These are phyloP conservation scores for Dolichotis patagonum DNA, from an alignment of 2,113 vertebrate species.

Conservation along the genomic window DNA sequence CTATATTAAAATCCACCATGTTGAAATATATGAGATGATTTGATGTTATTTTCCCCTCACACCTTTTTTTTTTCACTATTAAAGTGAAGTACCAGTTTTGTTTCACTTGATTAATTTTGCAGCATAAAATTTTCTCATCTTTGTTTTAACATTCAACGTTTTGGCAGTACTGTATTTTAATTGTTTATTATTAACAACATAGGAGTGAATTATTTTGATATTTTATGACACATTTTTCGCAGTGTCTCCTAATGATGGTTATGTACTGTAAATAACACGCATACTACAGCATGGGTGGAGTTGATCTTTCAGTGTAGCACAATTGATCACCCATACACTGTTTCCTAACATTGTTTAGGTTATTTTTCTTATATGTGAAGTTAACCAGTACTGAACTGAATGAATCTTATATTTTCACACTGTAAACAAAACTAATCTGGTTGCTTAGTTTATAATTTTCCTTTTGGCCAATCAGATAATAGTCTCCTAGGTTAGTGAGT, in stretches of 20 bases:
- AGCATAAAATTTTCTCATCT: not conserved
- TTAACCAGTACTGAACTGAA: not conserved
- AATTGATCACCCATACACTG: not conserved
- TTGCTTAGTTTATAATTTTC: not conserved
- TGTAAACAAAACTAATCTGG: not conserved
- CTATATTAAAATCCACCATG: not conserved
- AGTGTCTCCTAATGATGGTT: not conserved
- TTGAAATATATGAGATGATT: not conserved
- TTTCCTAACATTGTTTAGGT: not conserved
- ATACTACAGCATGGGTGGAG: not conserved
- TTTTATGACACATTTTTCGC: not conserved
- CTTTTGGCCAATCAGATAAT: not conserved
- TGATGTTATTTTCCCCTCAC: not conserved
- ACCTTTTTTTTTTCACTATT: not conserved
- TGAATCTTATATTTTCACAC: no score
- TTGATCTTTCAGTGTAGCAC: not conserved
- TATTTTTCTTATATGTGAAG: not conserved
- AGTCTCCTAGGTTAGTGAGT: not conserved
- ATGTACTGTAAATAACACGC: no score
- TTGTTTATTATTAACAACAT: not conserved
- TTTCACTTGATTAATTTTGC: not conserved
- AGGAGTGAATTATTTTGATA: not conserved
- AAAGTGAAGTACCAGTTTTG: not conserved
- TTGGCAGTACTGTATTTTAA: not conserved
- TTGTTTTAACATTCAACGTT: not conserved